Conservation (phyloP, 1,140 invertebrate species). For the Meloidogyne floridensis region DNA sequence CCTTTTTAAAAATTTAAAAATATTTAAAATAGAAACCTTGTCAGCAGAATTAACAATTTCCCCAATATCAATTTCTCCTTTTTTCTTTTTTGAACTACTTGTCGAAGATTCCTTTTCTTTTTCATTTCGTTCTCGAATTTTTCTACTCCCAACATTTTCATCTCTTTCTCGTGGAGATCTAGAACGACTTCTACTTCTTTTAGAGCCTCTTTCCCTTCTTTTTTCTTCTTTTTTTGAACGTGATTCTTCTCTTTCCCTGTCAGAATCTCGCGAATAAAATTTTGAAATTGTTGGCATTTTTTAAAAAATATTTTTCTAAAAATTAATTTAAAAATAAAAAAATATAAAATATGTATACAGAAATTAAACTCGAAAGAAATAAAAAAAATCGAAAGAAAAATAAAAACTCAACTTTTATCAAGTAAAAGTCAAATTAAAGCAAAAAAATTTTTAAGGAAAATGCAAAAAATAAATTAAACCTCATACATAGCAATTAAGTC, state of each 20-base stretch:
- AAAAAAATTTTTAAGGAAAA: no score
- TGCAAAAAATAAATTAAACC: no score
- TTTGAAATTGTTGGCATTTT: constrained; percentile 18
- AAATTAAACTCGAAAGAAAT: no score
- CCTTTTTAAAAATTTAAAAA: background rate
- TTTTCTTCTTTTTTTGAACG: background rate
- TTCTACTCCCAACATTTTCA: constrained; percentile 4
- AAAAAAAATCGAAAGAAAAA: no score
- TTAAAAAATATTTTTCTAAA: background rate
- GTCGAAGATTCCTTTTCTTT: background rate
- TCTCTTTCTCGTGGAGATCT: constrained; percentile 5
- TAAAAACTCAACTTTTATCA: no score
- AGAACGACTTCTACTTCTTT: constrained; percentile 19
- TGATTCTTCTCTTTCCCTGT: constrained; percentile 7
- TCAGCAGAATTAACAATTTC: constrained; percentile 33
- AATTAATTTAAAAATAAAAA: no score
- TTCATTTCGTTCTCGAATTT: background rate
- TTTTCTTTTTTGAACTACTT: background rate
- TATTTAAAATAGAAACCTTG: constrained; percentile 15
- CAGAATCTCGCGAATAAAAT: constrained; percentile 20
- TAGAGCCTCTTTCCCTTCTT: constrained; percentile 5
- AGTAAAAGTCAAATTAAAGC: no score
- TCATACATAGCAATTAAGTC: no score
- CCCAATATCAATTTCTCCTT: constrained; percentile 28
- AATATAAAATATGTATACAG: no score